A percentile compares a stretch with the other conserved stretches of the same genome.
Conservation (phyloP, 2,797 vertebrate genomes). For the Loris lydekkerianus region DNA sequence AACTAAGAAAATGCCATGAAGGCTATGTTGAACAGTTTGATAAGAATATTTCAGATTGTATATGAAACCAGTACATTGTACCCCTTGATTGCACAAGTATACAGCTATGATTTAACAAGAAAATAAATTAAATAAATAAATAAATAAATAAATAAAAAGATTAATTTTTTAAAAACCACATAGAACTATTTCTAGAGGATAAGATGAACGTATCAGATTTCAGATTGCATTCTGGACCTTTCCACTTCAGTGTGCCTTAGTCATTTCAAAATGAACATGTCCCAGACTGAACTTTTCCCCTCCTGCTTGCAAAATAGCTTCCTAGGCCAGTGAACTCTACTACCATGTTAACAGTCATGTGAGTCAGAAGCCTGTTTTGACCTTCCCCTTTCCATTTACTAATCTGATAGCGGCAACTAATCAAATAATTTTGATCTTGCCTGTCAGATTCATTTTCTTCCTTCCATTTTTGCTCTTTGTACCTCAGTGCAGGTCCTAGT, state of each 20-base stretch:
- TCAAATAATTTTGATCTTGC: slow-evolving; percentile 30
- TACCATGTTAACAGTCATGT: not conserved
- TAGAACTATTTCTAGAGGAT: not conserved
- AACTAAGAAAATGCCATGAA: too few relatives aligned
- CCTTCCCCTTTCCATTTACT: not conserved
- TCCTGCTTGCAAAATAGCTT: slow-evolving; percentile 25
- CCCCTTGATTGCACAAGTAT: too few relatives aligned
- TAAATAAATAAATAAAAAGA: too few relatives aligned
- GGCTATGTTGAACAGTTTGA: too few relatives aligned
- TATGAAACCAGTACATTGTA: too few relatives aligned
- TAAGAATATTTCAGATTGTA: too few relatives aligned
- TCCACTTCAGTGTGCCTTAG: not conserved
- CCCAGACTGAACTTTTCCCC: not conserved
- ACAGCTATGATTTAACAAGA: too few relatives aligned
- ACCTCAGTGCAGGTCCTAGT: not conserved
- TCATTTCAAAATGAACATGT: slow-evolving; percentile 28
- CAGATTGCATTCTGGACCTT: slow-evolving; percentile 27
- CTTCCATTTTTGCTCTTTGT: slow-evolving; percentile 2
- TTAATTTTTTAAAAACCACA: not conserved
- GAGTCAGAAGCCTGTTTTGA: not conserved
- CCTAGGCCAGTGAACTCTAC: not conserved
- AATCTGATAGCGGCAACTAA: not conserved
- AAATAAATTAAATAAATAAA: too few relatives aligned
- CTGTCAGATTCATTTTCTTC: not conserved
- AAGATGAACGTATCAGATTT: not conserved